Base-by-base conservation (phyloP, 23 tunicate genomes). In the Phallusia fumigata region DNA sequence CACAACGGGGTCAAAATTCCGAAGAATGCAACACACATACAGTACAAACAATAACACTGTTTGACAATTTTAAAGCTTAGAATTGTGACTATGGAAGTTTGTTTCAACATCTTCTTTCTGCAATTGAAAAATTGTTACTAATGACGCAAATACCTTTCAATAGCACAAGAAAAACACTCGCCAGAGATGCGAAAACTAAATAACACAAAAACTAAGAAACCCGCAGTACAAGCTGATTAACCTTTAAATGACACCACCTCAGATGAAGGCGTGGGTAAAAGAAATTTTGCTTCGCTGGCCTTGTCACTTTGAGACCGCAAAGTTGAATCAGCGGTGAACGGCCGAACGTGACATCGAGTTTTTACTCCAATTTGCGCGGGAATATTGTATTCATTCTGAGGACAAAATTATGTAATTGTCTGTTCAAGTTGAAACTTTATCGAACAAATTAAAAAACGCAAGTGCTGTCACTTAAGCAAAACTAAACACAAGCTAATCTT, bases 301-400 rank as follows among this genome's bases (percentile, higher is more conserved):
- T 85, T 85, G 69, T 79, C 80, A 19, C 83, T 78, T 69, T 85
- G 88, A 0, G 88, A 65, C 26, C 78, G 83, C 21, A 85, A 72
- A 6, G 53, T 79, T 32, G 83, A 85, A 80, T 85, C 88, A 36
- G 88, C 88, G 18, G 88, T 85, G 74, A 85, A 80, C 19, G 88
- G 88, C 19, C 88, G 83, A 24, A 28, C 64, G 33, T 76, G 75
- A 30, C 69, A 28, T 69, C 81, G 81, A 36, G 81, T 58, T 13
- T 58, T 58, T 24, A 21, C 13, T 22, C 69, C 69, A 2, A 58
- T 13, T 24, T 58, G 69, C 26, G 16, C 26, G 2, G 69, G 28
- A 58, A 58, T 16, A 58, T 13, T 58, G 11, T 8, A 40, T 40
- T 40, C 47, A 10, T 40, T 40, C 47, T 40, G 47, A 40, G 10